Evolutionary conservation across 2,888 invertebrate species (phyloP).

Genomic region (Venusia cambrica): DNA sequence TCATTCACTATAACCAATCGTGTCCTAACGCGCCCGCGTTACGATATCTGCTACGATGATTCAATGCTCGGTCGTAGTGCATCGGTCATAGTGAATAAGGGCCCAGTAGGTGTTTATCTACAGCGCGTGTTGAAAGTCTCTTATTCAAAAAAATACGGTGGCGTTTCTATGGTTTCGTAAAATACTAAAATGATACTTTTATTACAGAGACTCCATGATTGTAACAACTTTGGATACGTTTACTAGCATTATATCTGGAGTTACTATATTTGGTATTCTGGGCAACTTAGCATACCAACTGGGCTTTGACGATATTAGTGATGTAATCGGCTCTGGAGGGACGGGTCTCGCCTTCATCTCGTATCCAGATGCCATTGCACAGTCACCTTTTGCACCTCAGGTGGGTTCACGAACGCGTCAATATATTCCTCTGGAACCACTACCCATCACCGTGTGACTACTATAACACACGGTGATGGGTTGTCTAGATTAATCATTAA

Average conservation of each 20-base stretch:
- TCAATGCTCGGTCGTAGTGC: no score
- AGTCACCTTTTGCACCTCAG: slow-evolving; percentile 88
- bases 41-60: no score
- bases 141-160: background rate
- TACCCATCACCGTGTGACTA: no score
- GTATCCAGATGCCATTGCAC: slow-evolving; percentile 91
- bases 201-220: slow-evolving; percentile 87
- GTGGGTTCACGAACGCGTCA: no score
- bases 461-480: no score
- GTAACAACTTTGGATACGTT: slow-evolving; percentile 90
- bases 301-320: slow-evolving; percentile 79
- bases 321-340: slow-evolving; percentile 86
- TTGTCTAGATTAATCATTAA: no score
- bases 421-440: no score
- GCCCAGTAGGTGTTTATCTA: no score
- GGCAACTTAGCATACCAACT: slow-evolving; percentile 88
- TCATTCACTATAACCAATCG: no score
- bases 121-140: no score
- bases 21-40: no score
- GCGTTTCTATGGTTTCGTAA: background rate
- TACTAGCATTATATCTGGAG: slow-evolving; percentile 90
- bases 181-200: background rate
- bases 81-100: no score
- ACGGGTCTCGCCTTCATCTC: slow-evolving; percentile 92
- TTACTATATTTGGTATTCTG: slow-evolving; percentile 90